Base-by-base conservation (phyloP, 2,113 vertebrate genomes). In the Eonycteris spelaea region DNA sequence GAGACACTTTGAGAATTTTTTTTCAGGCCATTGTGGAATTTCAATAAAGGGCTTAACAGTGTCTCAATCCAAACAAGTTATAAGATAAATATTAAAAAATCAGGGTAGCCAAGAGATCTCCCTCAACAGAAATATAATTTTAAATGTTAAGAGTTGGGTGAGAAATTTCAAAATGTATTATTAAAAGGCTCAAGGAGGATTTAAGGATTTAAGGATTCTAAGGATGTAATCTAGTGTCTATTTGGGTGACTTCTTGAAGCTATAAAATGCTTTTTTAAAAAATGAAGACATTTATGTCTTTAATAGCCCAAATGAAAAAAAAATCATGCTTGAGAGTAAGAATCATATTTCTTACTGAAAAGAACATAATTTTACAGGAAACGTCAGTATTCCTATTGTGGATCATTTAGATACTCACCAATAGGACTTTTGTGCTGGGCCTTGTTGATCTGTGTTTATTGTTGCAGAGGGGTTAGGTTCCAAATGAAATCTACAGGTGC, bases 41-140 rank as follows among this genome's bases (percentile, higher is more conserved):
- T 79, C 7, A 91, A 73, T 87, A 67, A 57, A 79, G 2, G 12
- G n/a, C 26, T 92, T 94, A 86, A 61, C 1, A 40, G 28, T 71
- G 30, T 87, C 35, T 94, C 92, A 74, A 92, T 70, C 14, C 5
- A 70, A 88, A 43, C 12, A 89, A 75, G 5, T 83, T 92, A 57
- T n/a, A 65, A 92, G 80, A 59, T 67, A 91, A 90, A 71, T 80
- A 33, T 82, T 6, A 77, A 93, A 95, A 26, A 77, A 87, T 80
- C 24, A 87, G 30, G 2, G 2, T 1, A 93, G 35, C 15, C 11
- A 88, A 82, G 40, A 91, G 73, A 86, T 59, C 5, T 0, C 22
- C 14, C 13, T 84, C 65, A 8, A 70, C 10, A 90, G 26, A 83
- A 90, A 65, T 87, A 86, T 85, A 67, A 73, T 79, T 91, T 1